A percentile compares a stretch with the other conserved stretches of the same genome.
phyloP scores from a whole-genome alignment of 2,888 invertebrate species.

The Acrocera orbiculus region DNA sequence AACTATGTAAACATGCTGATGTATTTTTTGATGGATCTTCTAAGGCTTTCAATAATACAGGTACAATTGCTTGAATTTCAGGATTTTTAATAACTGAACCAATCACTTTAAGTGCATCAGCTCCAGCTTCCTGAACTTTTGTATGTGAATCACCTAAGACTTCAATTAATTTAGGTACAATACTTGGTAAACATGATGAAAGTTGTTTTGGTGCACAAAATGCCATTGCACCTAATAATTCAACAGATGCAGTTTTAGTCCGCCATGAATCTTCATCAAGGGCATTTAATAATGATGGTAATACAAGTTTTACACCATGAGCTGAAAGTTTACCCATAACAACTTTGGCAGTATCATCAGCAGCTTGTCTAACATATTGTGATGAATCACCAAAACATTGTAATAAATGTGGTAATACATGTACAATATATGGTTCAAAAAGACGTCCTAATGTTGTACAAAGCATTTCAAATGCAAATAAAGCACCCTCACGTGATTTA shows the following conservation, averaged over 20 bases:
- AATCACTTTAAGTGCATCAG: conserved; percentile 86
- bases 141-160: conserved; percentile 94
- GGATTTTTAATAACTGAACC: conserved; percentile 97
- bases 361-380: conserved; percentile 88
- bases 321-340: conserved; percentile 90
- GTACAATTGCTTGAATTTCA: conserved; percentile 89
- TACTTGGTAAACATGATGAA: conserved; percentile 91
- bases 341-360: conserved; percentile 90
- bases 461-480: conserved; percentile 95
- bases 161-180: conserved; percentile 94
- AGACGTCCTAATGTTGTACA: conserved; percentile 77
- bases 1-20: conserved; percentile 75
- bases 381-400: conserved; percentile 92
- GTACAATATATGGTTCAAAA: conserved; percentile 98
- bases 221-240: conserved; percentile 93
- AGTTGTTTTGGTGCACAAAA: conserved; percentile 98
- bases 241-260: conserved; percentile 92
- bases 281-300: conserved; percentile 83
- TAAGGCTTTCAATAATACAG: conserved; percentile 70
- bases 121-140: conserved; percentile 92
- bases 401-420: conserved; percentile 85
- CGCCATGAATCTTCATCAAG: conserved; percentile 97
- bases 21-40: conserved; percentile 96
- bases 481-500: conserved; percentile 82
- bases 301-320: conserved; percentile 92